A percentile compares a stretch with the other conserved stretches of the same genome.
phyloP scores from a whole-genome alignment of 2,888 invertebrate genomes.

The Horisme vitalbata region DNA sequence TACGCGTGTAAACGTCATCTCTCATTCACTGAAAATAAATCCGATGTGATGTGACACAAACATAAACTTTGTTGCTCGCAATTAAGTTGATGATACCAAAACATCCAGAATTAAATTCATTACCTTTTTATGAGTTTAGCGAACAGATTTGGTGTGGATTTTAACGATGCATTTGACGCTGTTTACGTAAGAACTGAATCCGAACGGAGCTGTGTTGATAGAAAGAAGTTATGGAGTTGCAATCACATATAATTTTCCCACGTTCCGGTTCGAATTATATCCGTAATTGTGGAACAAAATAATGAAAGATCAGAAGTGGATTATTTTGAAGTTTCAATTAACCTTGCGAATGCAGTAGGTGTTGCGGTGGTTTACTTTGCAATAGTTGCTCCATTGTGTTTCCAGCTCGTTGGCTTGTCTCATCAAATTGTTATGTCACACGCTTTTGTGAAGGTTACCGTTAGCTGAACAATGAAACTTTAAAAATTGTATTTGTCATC shows the following conservation, averaged over 20 bases:
- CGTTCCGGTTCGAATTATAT: conserved; percentile 11
- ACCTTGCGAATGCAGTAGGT: conserved; percentile 54
- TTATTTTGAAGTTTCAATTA: conserved; percentile 39
- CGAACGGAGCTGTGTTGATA: conserved; percentile 2
- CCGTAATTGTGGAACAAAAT: conserved; percentile 4
- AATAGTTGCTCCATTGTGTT: conserved; percentile 64
- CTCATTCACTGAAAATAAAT: conserved; percentile 39
- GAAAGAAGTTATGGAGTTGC: conserved; percentile 3
- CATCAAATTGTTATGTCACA: conserved; percentile 64
- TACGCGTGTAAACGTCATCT: conserved; percentile 31
- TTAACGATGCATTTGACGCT: conserved; percentile 23
- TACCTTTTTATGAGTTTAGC: conserved; percentile 37
- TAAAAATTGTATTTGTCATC: conserved; percentile 26
- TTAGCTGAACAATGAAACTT: conserved; percentile 27
- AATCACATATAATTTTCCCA: conserved; percentile 16
- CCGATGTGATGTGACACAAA: conserved; percentile 34
- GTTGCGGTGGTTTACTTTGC: conserved; percentile 44
- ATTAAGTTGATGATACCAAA: conserved; percentile 26
- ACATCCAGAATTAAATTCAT: conserved; percentile 40
- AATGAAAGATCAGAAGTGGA: conserved; percentile 17
- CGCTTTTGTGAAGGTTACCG: conserved; percentile 51
- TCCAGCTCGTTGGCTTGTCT: conserved; percentile 62
- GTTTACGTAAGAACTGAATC: conserved; percentile 28
- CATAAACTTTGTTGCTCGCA: conserved; percentile 32
- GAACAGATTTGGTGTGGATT: conserved; percentile 20